These are phyloP conservation scores for Mactromeris polynyma DNA, from an alignment of 2,888 invertebrate species.

Conservation along the genomic window DNA sequence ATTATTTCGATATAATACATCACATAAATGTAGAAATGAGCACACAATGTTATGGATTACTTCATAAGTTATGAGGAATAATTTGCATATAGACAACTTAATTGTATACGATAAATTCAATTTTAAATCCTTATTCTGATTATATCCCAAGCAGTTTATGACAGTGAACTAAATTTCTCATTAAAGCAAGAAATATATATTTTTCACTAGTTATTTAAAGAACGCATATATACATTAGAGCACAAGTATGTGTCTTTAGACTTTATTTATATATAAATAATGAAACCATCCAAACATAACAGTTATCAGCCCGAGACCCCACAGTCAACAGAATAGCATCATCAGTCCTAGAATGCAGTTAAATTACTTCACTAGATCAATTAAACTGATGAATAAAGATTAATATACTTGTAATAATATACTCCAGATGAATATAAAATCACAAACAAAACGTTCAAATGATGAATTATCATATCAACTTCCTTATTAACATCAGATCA, in stretches of 20 bases:
- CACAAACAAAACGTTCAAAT: background rate
- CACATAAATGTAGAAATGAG: background rate
- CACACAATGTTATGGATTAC: background rate
- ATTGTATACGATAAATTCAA: background rate
- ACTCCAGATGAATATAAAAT: background rate
- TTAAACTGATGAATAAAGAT: background rate
- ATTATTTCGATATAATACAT: conserved; percentile 1
- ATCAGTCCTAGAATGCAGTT: background rate
- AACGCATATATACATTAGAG: too few species aligned
- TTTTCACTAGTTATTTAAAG: too few species aligned
- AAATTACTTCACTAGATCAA: background rate
- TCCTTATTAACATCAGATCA: background rate
- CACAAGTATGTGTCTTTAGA: too few species aligned
- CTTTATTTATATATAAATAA: too few species aligned
- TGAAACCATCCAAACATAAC: too few species aligned
- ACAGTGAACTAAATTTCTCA: too few species aligned
- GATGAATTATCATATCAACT: background rate
- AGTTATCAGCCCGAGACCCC: background rate
- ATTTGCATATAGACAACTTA: background rate
- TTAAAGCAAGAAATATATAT: too few species aligned
- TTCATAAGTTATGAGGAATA: background rate
- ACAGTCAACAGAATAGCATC: background rate
- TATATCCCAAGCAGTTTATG: too few species aligned
- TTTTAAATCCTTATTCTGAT: background rate
- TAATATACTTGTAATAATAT: background rate